Percentiles rank a stretch among this genome's conserved stretches.
These are phyloP conservation scores for Cosmorhoe ocellata DNA, from an alignment of 2,888 invertebrate genomes.

Conservation along the genomic window DNA sequence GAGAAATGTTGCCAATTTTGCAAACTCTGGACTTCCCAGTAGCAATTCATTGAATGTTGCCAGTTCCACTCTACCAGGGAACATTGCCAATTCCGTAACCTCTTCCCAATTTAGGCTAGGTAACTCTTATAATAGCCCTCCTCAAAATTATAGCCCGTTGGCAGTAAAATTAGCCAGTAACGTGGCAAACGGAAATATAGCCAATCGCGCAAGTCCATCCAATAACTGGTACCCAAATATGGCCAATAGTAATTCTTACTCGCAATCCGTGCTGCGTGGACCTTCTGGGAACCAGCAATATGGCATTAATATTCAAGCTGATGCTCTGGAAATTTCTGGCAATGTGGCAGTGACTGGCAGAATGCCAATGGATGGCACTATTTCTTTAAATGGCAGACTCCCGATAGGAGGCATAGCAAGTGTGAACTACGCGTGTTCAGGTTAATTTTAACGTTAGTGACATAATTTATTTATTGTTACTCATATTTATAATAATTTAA, in stretches of 20 bases:
- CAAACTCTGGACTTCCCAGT: not conserved
- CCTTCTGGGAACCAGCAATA: conserved; percentile 28
- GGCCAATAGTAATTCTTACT: not conserved
- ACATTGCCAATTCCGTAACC: not conserved
- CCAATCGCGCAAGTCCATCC: not conserved
- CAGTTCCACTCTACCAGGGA: not conserved
- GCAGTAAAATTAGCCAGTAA: conserved; percentile 9
- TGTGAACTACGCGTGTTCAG: conserved; percentile 47
- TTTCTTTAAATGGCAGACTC: conserved; percentile 53
- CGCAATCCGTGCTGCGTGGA: not conserved
- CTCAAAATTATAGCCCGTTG: conserved; percentile 2
- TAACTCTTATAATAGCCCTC: not conserved
- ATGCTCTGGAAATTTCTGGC: conserved; percentile 59
- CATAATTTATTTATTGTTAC: conserved; percentile 13
- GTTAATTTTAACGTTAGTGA: not conserved
- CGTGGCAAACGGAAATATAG: not conserved
- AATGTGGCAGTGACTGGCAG: conserved; percentile 53
- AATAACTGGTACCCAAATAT: conserved; percentile 3
- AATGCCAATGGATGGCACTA: conserved; percentile 58
- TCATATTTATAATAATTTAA: not conserved
- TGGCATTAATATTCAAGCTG: conserved; percentile 53
- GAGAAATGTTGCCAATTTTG: conserved; percentile 9
- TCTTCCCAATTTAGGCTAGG: not conserved
- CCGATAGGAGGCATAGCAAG: conserved; percentile 52
- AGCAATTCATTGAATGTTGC: conserved; percentile 9